phyloP scores from a whole-genome alignment of 92 coral and sea anemone species.

The Scolanthus callimorphus region DNA sequence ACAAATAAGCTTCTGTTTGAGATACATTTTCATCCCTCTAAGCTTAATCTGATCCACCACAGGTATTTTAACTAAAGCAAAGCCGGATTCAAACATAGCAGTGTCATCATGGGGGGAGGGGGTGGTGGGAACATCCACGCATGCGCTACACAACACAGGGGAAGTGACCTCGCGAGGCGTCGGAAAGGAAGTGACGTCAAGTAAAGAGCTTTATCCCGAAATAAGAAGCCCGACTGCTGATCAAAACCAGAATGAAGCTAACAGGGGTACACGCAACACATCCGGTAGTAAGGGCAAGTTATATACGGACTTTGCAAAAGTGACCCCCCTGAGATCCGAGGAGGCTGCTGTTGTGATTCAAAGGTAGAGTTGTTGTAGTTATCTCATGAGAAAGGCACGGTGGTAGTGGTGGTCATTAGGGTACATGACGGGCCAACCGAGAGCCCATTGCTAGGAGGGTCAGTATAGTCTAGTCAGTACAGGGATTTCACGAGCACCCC shows the following conservation, averaged over 20 bases:
- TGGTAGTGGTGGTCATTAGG: too few species aligned
- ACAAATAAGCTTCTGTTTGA: too few species aligned
- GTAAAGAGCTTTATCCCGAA: slow-evolving; percentile 60
- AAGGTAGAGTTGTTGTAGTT: too few species aligned
- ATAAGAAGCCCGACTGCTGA: slow-evolving; percentile 23
- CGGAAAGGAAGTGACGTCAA: slow-evolving; percentile 49
- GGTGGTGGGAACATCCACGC: slow-evolving; percentile 66
- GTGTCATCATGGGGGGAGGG: slow-evolving; percentile 90
- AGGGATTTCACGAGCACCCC: too few species aligned
- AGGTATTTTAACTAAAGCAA: slow-evolving; percentile 9
- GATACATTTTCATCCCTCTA: not conserved
- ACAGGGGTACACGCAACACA: not conserved
- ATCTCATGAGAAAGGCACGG: too few species aligned
- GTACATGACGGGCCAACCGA: too few species aligned
- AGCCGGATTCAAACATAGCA: slow-evolving; percentile 49
- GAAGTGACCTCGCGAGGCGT: slow-evolving; percentile 69
- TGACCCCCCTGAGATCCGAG: slow-evolving; percentile 32
- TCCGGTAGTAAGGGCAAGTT: slow-evolving; percentile 3
- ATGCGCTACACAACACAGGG: slow-evolving; percentile 54
- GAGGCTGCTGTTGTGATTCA: slow-evolving; percentile 64
- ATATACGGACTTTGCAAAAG: slow-evolving; percentile 42
- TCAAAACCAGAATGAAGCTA: slow-evolving; percentile 11
- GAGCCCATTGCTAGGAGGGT: too few species aligned
- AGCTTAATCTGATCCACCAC: not conserved
- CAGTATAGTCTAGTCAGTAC: too few species aligned